A percentile compares a stretch with the other conserved stretches of the same genome.
Evolutionary conservation across 2,888 invertebrate genomes (phyloP).

Genomic region (Watsonalla cultraria): DNA sequence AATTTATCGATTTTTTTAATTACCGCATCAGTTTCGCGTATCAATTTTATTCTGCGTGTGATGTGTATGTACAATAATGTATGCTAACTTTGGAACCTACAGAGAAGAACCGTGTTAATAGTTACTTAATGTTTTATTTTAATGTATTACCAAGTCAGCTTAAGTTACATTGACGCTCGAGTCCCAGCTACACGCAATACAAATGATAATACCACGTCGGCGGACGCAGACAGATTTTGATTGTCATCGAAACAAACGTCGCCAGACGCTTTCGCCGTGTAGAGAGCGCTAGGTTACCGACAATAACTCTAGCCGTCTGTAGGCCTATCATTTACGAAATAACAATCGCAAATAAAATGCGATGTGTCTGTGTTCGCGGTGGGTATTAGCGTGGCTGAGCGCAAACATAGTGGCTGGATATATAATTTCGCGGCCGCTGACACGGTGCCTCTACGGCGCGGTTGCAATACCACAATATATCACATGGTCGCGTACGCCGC

Average conservation of each 20-base stretch:
- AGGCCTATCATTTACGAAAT: constrained; percentile 68
- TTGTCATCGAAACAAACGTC: constrained; percentile 68
- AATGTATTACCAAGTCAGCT: constrained; percentile 42
- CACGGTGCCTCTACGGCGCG: constrained; percentile 48
- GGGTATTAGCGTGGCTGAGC: constrained; percentile 55
- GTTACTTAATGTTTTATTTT: constrained; percentile 33
- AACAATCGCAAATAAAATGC: constrained; percentile 66
- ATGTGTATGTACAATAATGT: constrained; percentile 27
- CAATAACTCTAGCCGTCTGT: constrained; percentile 60
- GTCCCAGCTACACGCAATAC: constrained; percentile 44
- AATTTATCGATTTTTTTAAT: constrained; percentile 60
- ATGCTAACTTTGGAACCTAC: constrained; percentile 18
- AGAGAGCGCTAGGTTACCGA: constrained; percentile 50
- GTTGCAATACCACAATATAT: constrained; percentile 69
- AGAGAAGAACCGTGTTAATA: constrained; percentile 20
- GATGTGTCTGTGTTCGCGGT: constrained; percentile 26
- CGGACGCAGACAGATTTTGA: constrained; percentile 64
- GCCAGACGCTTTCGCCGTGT: constrained; percentile 44
- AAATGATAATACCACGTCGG: constrained; percentile 55
- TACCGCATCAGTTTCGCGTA: constrained; percentile 48
- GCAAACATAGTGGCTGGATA: constrained; percentile 59
- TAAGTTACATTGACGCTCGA: constrained; percentile 42
- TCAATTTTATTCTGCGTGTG: constrained; percentile 36
- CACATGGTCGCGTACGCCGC: constrained; percentile 59
- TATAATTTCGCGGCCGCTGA: constrained; percentile 73